Conservation (phyloP, 1,140 invertebrate genomes). For the Diabrotica virgifera region DNA sequence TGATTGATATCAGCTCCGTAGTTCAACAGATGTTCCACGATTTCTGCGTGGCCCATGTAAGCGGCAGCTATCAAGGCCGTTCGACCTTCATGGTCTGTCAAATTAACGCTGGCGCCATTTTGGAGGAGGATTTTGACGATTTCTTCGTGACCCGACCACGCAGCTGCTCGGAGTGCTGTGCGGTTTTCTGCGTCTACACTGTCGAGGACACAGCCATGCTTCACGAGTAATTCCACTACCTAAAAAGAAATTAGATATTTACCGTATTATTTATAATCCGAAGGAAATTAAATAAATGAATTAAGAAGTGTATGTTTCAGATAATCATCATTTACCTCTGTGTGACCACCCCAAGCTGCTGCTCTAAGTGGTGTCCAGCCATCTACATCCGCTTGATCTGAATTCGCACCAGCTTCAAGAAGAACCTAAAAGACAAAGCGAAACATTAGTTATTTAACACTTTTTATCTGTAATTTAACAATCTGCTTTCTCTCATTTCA, state of each 20-base stretch:
- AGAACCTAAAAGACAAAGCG: constrained; percentile 50
- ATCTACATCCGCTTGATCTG: constrained; percentile 83
- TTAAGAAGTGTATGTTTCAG: not conserved
- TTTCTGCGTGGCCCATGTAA: constrained; percentile 90
- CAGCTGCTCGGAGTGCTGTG: constrained; percentile 69
- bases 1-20: constrained; percentile 84
- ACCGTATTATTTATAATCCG: no score
- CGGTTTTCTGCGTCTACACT: constrained; percentile 72
- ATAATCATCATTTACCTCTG: constrained; percentile 60
- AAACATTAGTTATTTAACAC: no score
- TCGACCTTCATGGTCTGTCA: constrained; percentile 66
- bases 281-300: no score
- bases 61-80: constrained; percentile 88
- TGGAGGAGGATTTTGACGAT: constrained; percentile 73
- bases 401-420: constrained; percentile 70
- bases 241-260: constrained; percentile 43
- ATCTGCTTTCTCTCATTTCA: no score
- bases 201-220: constrained; percentile 77
- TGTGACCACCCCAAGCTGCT: constrained; percentile 90
- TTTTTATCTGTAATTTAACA: no score
- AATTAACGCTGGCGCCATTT: constrained; percentile 65
- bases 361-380: constrained; percentile 85
- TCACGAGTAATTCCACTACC: constrained; percentile 79
- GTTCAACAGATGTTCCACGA: constrained; percentile 80
- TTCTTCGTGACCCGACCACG: constrained; percentile 81